phyloP scores from a whole-genome alignment of 2,113 vertebrate species.

The Holacanthus passer region DNA sequence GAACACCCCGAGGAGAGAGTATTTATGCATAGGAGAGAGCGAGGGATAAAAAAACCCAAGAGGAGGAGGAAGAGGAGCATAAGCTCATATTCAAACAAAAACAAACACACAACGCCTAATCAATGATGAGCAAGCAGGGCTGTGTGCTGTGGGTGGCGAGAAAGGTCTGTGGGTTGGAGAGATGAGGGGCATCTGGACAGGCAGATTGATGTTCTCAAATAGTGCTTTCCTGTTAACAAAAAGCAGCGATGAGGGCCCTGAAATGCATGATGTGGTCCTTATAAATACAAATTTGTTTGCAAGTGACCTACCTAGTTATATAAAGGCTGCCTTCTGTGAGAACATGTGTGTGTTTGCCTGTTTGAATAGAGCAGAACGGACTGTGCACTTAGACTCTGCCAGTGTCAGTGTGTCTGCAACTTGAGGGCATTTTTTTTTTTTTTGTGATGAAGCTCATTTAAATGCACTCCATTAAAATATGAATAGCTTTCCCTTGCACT shows the following conservation, averaged over 20 bases:
- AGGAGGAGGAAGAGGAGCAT: constrained; percentile 55
- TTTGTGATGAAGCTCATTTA: constrained; percentile 37
- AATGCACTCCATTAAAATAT: constrained; percentile 18
- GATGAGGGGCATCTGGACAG: constrained; percentile 35
- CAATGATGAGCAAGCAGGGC: constrained; percentile 72
- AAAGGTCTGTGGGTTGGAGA: constrained; percentile 55
- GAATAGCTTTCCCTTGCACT: constrained; percentile 5
- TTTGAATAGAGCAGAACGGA: not conserved
- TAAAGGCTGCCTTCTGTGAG: constrained; percentile 10
- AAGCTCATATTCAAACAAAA: constrained; percentile 74
- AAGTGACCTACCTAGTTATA: constrained; percentile 44
- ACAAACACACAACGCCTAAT: constrained; percentile 76
- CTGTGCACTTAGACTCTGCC: not conserved
- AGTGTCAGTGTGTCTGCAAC: not conserved
- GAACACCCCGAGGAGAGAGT: constrained; percentile 64
- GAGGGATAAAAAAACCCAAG: constrained; percentile 55
- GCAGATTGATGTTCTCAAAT: constrained; percentile 41
- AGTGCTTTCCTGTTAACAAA: constrained; percentile 40
- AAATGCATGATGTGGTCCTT: constrained; percentile 24
- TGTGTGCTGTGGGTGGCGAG: constrained; percentile 58
- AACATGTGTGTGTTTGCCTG: not conserved
- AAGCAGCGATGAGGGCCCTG: constrained; percentile 24
- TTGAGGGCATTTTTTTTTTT: constrained; percentile 5
- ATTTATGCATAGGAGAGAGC: constrained; percentile 63
- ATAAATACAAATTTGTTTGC: constrained; percentile 32